Evolutionary conservation across 1,140 invertebrate genomes (phyloP), one percentile per base, ranked within the genome.

Genomic region (Cylas formicarius): DNA sequence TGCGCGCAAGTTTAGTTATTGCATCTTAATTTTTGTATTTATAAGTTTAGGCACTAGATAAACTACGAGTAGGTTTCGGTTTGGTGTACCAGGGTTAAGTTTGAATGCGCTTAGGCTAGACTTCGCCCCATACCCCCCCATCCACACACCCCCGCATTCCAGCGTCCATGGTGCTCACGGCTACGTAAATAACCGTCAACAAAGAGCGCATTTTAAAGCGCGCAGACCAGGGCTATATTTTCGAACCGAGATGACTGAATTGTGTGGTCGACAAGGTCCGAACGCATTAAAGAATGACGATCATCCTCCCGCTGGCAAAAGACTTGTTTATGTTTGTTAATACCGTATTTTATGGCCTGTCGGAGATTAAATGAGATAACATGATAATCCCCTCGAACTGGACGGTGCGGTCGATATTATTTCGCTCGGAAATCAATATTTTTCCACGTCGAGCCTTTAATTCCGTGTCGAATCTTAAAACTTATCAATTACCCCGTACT

Each of bases 241-340:
- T 45, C 38, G 7, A 37, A 45, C 36, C 27, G 41, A 21, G 20
- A 34, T 35, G 31, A 35, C 41, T 33, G 10, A 16, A 31, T 14
- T 18, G 17, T 34, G 19, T 34, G 19, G 11, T 8, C 26, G 35
- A n/a, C 5, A 24, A 20, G 13, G 9, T 26, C n/a, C 7, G 26
- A n/a, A 18, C 13, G 6, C 9, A 38, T 18, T n/a, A 20, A 24
- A 22, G 16, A 26, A 16, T 38, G 11, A 33, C 35, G 40, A 46
- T 46, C 35, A 46, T 46, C 44, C 44, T 39, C 44, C 44, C 44
- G 44, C 44, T 46, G 44, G 36, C 28, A 36, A 39, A 46, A 39
- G 44, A 46, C 49, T 51, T 51, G 49, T 51, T 51, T 51, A 51
- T 51, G 49, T 39, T 51, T 26, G 43, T 42, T 51, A 51, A 51